A percentile compares a stretch with the other conserved stretches of the same genome.
These are phyloP conservation scores for Peromyscus leucopus DNA, from an alignment of 2,113 vertebrate genomes.

Conservation along the genomic window DNA sequence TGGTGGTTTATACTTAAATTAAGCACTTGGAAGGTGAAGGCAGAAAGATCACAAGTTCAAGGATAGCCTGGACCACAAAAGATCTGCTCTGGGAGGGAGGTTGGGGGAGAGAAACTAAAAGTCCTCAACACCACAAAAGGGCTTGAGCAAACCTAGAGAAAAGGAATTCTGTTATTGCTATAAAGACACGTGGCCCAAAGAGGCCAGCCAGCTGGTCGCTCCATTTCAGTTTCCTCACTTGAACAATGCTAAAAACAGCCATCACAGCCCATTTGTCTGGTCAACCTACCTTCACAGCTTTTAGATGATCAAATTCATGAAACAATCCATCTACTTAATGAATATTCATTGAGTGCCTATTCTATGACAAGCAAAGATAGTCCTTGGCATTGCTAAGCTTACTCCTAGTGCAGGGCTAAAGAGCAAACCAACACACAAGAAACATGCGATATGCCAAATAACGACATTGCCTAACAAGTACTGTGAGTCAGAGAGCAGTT, in stretches of 20 bases:
- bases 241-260: conserved; percentile 6
- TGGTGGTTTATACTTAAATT: background rate
- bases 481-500: background rate
- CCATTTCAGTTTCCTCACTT: conserved; percentile 4
- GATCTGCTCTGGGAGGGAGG: background rate
- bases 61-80: background rate
- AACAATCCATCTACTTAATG: conserved; percentile 19
- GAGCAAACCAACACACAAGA: background rate
- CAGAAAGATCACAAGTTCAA: background rate
- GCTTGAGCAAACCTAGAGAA: conserved; percentile 41
- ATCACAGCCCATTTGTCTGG: background rate
- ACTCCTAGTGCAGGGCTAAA: background rate
- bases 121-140: conserved; percentile 25
- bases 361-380: conserved; percentile 41
- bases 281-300: background rate
- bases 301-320: conserved; percentile 13
- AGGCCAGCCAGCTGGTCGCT: background rate
- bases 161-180: conserved; percentile 24
- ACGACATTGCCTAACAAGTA: background rate
- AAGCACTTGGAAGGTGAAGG: background rate
- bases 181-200: background rate
- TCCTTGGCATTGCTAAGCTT: background rate
- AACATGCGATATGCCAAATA: background rate
- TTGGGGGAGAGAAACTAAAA: background rate
- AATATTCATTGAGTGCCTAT: background rate